Percentiles rank a stretch among this genome's conserved stretches.
These are phyloP conservation scores for Zaprionus kolodkinae DNA, from an alignment of 1,140 invertebrate species.

Conservation along the genomic window DNA sequence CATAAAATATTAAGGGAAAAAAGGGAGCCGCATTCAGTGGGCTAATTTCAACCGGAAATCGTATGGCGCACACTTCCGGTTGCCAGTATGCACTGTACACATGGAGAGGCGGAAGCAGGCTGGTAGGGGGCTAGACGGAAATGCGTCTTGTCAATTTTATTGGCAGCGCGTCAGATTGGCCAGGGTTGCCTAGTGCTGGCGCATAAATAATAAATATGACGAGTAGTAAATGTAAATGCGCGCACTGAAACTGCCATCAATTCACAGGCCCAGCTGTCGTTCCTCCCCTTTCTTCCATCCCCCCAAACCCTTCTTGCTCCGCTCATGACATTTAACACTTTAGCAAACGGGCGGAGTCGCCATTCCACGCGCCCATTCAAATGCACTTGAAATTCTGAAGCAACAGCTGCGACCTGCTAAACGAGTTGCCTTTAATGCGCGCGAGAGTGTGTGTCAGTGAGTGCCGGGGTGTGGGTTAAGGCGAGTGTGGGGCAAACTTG, in stretches of 20 bases:
- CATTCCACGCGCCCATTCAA: constrained; percentile 64
- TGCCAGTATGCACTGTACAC: background rate
- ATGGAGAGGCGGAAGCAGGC: background rate
- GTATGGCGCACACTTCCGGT: constrained; percentile 36
- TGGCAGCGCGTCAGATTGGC: constrained; percentile 27
- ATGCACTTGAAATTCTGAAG: constrained; percentile 79
- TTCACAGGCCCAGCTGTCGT: constrained; percentile 65
- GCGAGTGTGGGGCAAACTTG: constrained; percentile 33
- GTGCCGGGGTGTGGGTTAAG: background rate
- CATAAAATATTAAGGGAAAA: constrained; percentile 59
- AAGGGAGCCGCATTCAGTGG: constrained; percentile 34
- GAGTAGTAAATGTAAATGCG: constrained; percentile 78
- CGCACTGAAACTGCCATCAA: constrained; percentile 72
- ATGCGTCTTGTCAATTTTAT: constrained; percentile 66
- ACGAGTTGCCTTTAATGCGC: constrained; percentile 34
- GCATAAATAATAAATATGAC: constrained; percentile 78
- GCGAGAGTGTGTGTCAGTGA: constrained; percentile 11
- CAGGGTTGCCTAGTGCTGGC: constrained; percentile 18
- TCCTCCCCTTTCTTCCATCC: background rate
- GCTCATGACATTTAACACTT: constrained; percentile 80
- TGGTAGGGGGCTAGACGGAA: constrained; percentile 32
- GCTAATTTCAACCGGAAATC: constrained; percentile 69
- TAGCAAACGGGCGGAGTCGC: constrained; percentile 61
- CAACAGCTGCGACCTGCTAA: constrained; percentile 74
- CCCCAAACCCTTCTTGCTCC: background rate